Evolutionary conservation across 2,888 invertebrate species (phyloP).

Genomic region (Campoplex capitator): DNA sequence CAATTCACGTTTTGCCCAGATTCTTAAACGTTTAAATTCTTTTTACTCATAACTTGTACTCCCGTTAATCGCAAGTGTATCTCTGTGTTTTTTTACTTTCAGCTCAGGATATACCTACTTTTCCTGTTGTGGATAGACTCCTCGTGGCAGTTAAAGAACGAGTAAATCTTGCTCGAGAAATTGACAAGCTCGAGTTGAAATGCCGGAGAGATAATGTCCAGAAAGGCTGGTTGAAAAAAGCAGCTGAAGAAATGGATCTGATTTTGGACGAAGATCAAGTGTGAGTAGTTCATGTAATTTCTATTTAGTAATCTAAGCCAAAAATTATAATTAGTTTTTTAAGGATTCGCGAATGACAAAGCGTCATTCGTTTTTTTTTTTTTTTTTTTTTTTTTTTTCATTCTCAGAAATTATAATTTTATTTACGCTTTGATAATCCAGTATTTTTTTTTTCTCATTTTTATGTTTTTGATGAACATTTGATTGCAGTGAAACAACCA

Average conservation of each 20-base stretch:
- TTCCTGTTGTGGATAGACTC: constrained; percentile 90
- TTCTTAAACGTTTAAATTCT: not conserved
- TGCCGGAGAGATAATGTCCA: constrained; percentile 88
- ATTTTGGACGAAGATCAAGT: constrained; percentile 91
- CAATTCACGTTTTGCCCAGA: too few species aligned
- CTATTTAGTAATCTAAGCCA: not conserved
- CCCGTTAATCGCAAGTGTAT: not conserved
- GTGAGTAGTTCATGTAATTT: constrained; percentile 70
- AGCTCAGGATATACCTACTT: constrained; percentile 93
- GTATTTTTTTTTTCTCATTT: constrained; percentile 16
- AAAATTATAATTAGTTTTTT: not conserved
- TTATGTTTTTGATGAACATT: constrained; percentile 29
- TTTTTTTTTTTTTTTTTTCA: not conserved
- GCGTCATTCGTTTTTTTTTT: not conserved
- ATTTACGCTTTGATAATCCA: not conserved
- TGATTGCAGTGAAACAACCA: constrained; percentile 76
- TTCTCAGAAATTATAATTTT: not conserved
- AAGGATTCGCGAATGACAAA: too few species aligned
- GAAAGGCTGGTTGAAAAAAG: constrained; percentile 94
- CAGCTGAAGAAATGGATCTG: constrained; percentile 96
- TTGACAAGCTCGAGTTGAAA: constrained; percentile 91
- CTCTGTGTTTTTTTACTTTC: constrained; percentile 71
- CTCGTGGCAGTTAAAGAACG: constrained; percentile 89
- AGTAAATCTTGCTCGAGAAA: constrained; percentile 91
- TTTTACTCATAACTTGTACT: not conserved